Base-by-base conservation (phyloP, 2,797 vertebrate species). In the Enteromius trimaculatus region DNA sequence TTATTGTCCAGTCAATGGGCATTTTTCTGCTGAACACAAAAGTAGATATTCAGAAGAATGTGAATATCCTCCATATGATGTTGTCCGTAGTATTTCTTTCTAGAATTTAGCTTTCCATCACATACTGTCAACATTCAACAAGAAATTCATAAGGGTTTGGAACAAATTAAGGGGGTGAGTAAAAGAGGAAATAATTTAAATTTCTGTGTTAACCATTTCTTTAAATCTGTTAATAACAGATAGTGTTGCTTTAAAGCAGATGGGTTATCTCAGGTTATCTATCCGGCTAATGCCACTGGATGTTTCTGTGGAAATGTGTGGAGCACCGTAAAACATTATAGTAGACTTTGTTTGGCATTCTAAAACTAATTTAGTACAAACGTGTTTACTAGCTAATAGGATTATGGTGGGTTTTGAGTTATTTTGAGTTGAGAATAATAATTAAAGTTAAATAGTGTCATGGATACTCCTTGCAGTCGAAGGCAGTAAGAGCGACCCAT, bases 201-300 rank as follows among this genome's bases (percentile, higher is more conserved):
- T 53, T 51, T 19, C 17, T 51, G 49, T 47, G 14, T 7, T 53
- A 21, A 53, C 17, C 6, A 9, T 53, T 7, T 7, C 53, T 53
- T 53, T n/a, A 55, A 55, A 69, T 64, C 17, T 53, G 9, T 79
- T 47, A 6, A 79, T 68, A 29, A 39, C 64, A 51, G 47, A 6
- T 42, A 55, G 19, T 70, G 14, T 29, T 58, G 19, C 17, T 80
- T 60, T 2, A 80, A 80, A 70, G 68, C 65, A 19, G 64, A 37
- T 65, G 64, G 19, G 7, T 68, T 70, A 70, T 70, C 77, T 53
- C 19, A 3, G 31, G 77, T 70, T 21, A 70, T 80, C 11, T 71
- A 9, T 60, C 51, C 37, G 4, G 65, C 64, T n/a, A 31, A 51
- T 79, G 62, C 19, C 31, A 1, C 23, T 70, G 53, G 49, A 71